phyloP scores from a whole-genome alignment of 1,140 invertebrate species.

The Aradophagus sp. region DNA sequence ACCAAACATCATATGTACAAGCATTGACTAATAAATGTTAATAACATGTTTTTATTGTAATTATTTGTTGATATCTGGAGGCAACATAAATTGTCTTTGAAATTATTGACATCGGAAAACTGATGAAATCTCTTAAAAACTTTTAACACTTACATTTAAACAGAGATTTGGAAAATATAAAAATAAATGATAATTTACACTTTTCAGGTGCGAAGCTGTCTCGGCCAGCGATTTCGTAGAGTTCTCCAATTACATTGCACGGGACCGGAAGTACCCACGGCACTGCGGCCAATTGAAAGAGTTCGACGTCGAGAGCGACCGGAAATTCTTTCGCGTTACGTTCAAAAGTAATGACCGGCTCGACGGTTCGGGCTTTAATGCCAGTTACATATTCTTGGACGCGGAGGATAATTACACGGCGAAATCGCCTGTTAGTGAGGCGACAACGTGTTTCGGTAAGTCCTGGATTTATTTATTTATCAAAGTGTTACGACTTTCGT shows the following conservation, averaged over 20 bases:
- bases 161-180: conserved; percentile 26
- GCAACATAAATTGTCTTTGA: no score
- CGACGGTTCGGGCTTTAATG: conserved; percentile 94
- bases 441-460: conserved; percentile 68
- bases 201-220: conserved; percentile 86
- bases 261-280: conserved; percentile 88
- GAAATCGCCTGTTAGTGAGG: conserved; percentile 65
- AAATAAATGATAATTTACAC: conserved; percentile 35
- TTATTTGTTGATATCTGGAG: no score
- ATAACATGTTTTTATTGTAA: no score
- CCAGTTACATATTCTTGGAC: conserved; percentile 87
- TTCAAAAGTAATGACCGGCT: conserved; percentile 95
- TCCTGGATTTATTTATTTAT: no score
- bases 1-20: no score
- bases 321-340: conserved; percentile 94
- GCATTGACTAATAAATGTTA: no score
- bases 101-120: no score
- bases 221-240: conserved; percentile 95
- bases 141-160: no score
- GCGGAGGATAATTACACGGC: conserved; percentile 70
- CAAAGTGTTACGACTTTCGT: no score
- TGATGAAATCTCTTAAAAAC: no score
- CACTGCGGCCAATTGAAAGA: conserved; percentile 89
- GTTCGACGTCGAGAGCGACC: conserved; percentile 89
- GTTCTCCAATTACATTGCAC: conserved; percentile 93